phyloP scores from a whole-genome alignment of 1,140 invertebrate species.

The Ruditapes philippinarum region DNA sequence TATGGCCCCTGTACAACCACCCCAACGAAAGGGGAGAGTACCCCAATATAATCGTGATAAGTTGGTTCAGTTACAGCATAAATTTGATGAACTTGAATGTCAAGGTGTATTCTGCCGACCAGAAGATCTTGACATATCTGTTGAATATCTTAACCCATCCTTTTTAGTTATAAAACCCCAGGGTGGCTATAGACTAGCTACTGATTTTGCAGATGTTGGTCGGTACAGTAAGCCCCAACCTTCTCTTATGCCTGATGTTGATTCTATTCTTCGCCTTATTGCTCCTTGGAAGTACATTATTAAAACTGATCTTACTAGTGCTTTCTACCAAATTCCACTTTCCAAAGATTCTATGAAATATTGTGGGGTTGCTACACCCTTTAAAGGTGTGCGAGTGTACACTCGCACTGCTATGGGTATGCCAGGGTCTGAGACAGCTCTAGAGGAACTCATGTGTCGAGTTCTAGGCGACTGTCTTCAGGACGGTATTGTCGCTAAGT shows the following conservation, averaged over 20 bases:
- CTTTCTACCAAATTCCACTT: slow-evolving; percentile 56
- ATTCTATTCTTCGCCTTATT: slow-evolving; percentile 7
- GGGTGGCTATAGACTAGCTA: slow-evolving; percentile 63
- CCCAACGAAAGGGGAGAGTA: slow-evolving; percentile 66
- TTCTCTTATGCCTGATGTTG: slow-evolving; percentile 67
- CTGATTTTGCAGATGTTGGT: slow-evolving; percentile 67
- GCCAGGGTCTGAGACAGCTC: slow-evolving; percentile 62
- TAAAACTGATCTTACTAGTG: slow-evolving; percentile 50
- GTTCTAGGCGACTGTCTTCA: slow-evolving; percentile 61
- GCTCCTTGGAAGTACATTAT: neutral
- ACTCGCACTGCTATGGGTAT: slow-evolving; percentile 60
- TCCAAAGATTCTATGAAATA: slow-evolving; percentile 57
- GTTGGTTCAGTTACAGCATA: slow-evolving; percentile 45
- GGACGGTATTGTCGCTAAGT: slow-evolving; percentile 59
- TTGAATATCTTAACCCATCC: slow-evolving; percentile 67
- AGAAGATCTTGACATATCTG: slow-evolving; percentile 55
- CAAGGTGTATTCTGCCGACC: slow-evolving; percentile 61
- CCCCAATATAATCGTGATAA: slow-evolving; percentile 60
- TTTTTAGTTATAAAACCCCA: slow-evolving; percentile 66
- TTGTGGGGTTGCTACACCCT: slow-evolving; percentile 45
- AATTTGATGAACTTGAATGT: slow-evolving; percentile 57
- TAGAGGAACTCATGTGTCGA: slow-evolving; percentile 71
- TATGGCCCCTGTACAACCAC: slow-evolving; percentile 67
- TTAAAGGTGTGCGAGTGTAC: neutral
- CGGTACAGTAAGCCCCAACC: slow-evolving; percentile 53